These are phyloP conservation scores for Acanthaster planci DNA, from an alignment of 35 echinoderm and acorn worm genomes.

Conservation along the genomic window DNA sequence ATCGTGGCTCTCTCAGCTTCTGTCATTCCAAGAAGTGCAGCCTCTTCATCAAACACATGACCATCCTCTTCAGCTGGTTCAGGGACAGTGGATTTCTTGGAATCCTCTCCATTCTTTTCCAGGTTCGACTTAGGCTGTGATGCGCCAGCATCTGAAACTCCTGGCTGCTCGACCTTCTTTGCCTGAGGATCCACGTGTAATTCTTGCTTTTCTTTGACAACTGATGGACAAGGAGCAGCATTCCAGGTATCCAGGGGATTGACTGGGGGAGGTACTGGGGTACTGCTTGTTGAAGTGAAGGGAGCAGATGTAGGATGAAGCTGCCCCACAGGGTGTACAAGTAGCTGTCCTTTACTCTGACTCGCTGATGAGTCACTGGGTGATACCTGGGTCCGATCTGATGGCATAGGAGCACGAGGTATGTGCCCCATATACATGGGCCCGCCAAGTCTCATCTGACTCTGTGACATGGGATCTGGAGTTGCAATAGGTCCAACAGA, in stretches of 20 bases:
- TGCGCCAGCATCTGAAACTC: no score
- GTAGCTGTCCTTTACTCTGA: background rate
- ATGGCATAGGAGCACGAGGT: background rate
- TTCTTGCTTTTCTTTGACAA: conserved; percentile 1
- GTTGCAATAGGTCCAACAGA: background rate
- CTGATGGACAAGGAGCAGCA: background rate
- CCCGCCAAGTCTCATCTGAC: background rate
- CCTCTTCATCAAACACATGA: conserved; percentile 83
- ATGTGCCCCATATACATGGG: background rate
- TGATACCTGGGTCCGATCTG: background rate
- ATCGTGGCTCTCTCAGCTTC: conserved; percentile 85
- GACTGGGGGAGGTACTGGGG: background rate
- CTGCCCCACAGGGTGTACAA: conserved; percentile 13
- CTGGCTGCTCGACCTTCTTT: background rate
- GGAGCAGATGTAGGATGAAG: background rate
- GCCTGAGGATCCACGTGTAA: background rate
- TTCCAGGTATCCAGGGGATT: conserved; percentile 3
- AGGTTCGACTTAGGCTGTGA: background rate
- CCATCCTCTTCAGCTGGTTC: conserved; percentile 8
- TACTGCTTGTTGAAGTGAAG: background rate
- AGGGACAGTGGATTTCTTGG: background rate
- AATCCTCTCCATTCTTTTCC: background rate
- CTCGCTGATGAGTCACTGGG: background rate
- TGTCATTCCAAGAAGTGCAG: conserved; percentile 78
- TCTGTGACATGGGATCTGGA: background rate